Conservation (phyloP, 2,113 vertebrate genomes). For the Choloepus hoffmanni region DNA sequence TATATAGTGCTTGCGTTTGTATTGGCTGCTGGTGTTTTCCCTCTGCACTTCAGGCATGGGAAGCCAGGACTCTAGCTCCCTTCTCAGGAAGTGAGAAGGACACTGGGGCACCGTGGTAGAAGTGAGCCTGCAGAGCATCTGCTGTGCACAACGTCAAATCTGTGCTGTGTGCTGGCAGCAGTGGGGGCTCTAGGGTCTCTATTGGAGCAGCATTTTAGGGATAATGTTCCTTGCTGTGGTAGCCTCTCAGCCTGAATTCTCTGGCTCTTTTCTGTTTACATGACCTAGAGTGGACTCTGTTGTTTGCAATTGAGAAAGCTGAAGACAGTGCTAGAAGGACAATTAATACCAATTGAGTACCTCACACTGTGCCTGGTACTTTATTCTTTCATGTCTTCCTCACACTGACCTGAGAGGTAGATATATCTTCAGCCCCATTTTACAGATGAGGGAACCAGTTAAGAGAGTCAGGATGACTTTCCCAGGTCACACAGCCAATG, state of each 20-base stretch:
- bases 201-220: background rate
- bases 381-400: slow-evolving; percentile 11
- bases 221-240: background rate
- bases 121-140: background rate
- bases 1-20: background rate
- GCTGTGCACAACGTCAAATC: fast-evolving
- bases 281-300: background rate
- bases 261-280: background rate
- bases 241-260: background rate
- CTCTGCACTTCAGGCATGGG: background rate
- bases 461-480: background rate
- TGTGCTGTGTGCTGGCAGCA: background rate
- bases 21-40: background rate
- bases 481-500: background rate
- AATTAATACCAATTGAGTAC: background rate
- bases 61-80: background rate
- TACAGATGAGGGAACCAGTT: background rate
- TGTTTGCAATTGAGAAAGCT: background rate
- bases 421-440: background rate
- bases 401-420: background rate
- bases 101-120: background rate
- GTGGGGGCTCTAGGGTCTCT: background rate
- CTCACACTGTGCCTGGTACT: background rate
- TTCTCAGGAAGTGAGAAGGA: background rate
- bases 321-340: background rate